These are phyloP conservation scores for Nephrotoma appendiculata DNA, from an alignment of 2,888 invertebrate genomes.

Conservation along the genomic window DNA sequence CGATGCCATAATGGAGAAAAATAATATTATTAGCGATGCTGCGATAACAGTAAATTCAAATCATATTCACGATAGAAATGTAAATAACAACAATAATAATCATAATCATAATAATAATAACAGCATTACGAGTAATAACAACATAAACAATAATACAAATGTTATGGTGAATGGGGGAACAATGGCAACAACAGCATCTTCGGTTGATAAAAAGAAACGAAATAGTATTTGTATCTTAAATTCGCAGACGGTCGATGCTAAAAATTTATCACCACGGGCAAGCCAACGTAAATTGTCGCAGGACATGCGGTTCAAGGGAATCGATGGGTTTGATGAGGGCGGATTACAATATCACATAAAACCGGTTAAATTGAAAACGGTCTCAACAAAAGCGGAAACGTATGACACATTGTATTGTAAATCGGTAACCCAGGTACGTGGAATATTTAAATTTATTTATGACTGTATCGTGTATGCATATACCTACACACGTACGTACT, in stretches of 20 bases:
- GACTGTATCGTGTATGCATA: background rate
- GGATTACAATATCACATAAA: background rate
- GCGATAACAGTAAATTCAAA: background rate
- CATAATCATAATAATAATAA: background rate
- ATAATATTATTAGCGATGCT: background rate
- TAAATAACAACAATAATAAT: background rate
- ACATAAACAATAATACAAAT: background rate
- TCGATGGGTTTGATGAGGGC: background rate
- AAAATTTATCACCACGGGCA: background rate
- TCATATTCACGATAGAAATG: background rate
- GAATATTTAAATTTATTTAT: background rate
- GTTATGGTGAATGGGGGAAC: background rate
- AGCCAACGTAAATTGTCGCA: slow-evolving; percentile 1
- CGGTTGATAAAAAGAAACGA: background rate
- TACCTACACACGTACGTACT: background rate
- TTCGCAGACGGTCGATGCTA: background rate
- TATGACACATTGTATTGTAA: slow-evolving; percentile 3
- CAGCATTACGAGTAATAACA: background rate
- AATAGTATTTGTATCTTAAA: background rate
- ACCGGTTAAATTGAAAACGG: background rate
- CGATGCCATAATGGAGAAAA: background rate
- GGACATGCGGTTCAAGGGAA: background rate
- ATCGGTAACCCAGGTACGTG: background rate
- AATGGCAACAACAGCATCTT: background rate
- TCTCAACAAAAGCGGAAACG: background rate